Conservation (phyloP, 1,140 invertebrate species). For the Drosophila ohnishii region DNA sequence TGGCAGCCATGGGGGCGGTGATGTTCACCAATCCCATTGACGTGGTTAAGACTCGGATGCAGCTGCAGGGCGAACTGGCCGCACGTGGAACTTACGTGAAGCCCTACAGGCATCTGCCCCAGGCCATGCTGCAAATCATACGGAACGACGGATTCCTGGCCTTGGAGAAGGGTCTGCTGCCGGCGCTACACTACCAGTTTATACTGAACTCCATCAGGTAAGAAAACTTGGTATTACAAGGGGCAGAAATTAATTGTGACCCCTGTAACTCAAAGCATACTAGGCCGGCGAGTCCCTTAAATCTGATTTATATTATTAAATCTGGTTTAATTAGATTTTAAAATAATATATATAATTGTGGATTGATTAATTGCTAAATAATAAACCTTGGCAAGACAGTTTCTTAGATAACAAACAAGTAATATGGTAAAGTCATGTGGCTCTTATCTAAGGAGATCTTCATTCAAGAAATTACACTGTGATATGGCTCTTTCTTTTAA, state of each 20-base stretch:
- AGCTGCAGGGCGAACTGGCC: constrained; percentile 94
- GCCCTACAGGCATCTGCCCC: constrained; percentile 87
- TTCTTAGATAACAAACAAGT: not conserved
- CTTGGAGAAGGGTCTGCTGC: constrained; percentile 94
- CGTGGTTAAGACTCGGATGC: constrained; percentile 93
- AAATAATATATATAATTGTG: not conserved
- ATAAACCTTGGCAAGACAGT: not conserved
- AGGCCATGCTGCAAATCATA: constrained; percentile 86
- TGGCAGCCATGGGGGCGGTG: constrained; percentile 84
- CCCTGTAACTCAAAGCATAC: not conserved
- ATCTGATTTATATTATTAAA: not conserved
- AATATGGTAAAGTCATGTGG: not conserved
- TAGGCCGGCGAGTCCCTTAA: not conserved
- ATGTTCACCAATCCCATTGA: constrained; percentile 90
- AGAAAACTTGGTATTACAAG: not conserved
- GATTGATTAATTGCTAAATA: not conserved
- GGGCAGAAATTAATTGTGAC: not conserved
- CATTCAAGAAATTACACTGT: not conserved
- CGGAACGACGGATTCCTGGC: constrained; percentile 87
- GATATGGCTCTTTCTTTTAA: not conserved
- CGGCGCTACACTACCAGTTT: constrained; percentile 88
- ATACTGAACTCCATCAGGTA: constrained; percentile 86
- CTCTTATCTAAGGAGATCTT: not conserved
- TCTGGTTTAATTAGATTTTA: not conserved
- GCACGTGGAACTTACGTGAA: constrained; percentile 85